Evolutionary conservation across 2,113 vertebrate species (phyloP), one percentile per base, ranked within the genome.

Genomic region (Scytalopus superciliaris): DNA sequence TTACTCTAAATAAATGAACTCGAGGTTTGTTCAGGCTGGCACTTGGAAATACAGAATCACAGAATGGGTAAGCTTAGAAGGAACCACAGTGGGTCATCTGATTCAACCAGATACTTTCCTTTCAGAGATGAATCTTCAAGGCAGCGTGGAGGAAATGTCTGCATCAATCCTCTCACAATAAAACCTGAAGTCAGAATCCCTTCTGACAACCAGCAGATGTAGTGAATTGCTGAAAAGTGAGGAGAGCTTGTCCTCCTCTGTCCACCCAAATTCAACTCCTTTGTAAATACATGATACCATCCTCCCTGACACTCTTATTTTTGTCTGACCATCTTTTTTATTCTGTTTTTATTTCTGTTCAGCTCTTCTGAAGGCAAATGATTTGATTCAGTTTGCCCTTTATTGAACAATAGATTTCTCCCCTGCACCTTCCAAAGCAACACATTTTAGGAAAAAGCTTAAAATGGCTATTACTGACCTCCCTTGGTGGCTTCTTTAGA

Each of bases 1-100:
- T 93, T 93, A 80, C 87, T 74, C 94, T 87, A 63, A 89, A 75
- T 39, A 93, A 96, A 84, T 30, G 57, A 83, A 77, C 19, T 67
- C 1, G 0, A 60, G 42, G 35, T 67, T 69, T 92, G 56, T 68
- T 87, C 53, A 69, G 37, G 14, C 45, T 79, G 56, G 12, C 18
- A 28, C 5, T 39, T 89, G 15, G 37, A 77, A 90, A 56, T 28
- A 49, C 22, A 56, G 49, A 49, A 14, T 37, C 49, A 50, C 22
- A 50, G 19, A 42, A 37, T 0, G 0, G 13, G 10, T 28, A 11
- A 63, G 12, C 12, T 14, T 42, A 27, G 35, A 37, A 56, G 42
- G 49, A 50, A 19, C 14, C 25, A 37, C 3, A 4, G 35, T 16
- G 12, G 35, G 14, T 63, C 35, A 14, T 19, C 64, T 77, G 14